phyloP scores from a whole-genome alignment of 2,797 vertebrate genomes.

The Falco concolor region DNA sequence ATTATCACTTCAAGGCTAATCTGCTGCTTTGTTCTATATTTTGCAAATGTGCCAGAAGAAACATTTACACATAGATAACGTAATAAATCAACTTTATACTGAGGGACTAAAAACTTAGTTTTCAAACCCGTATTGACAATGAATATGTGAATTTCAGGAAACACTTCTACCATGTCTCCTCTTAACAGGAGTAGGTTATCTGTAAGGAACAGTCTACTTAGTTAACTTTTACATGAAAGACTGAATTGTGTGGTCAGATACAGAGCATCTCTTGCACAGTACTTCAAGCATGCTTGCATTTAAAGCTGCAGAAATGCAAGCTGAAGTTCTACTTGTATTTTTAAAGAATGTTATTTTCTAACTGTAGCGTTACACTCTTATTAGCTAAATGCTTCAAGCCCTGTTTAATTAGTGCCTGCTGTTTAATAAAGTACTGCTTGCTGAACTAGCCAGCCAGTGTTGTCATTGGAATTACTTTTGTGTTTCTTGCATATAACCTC shows the following conservation, averaged over 20 bases:
- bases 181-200: background rate
- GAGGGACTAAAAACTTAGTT: background rate
- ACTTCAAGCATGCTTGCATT: background rate
- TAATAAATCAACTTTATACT: background rate
- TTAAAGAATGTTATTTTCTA: background rate
- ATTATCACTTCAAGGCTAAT: background rate
- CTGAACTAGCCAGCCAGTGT: background rate
- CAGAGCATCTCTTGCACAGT: background rate
- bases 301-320: background rate
- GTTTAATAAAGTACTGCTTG: background rate
- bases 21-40: background rate
- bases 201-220: background rate
- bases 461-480: background rate
- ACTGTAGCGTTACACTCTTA: background rate
- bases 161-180: background rate
- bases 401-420: background rate
- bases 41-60: background rate
- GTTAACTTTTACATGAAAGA: background rate
- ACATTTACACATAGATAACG: background rate
- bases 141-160: background rate
- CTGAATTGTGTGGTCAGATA: background rate
- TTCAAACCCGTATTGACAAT: background rate
- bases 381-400: background rate
- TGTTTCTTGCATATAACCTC: constrained; percentile 11
- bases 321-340: background rate